Evolutionary conservation across 92 coral and sea anemone genomes (phyloP).

Genomic region (Zoanthus sociatus): DNA sequence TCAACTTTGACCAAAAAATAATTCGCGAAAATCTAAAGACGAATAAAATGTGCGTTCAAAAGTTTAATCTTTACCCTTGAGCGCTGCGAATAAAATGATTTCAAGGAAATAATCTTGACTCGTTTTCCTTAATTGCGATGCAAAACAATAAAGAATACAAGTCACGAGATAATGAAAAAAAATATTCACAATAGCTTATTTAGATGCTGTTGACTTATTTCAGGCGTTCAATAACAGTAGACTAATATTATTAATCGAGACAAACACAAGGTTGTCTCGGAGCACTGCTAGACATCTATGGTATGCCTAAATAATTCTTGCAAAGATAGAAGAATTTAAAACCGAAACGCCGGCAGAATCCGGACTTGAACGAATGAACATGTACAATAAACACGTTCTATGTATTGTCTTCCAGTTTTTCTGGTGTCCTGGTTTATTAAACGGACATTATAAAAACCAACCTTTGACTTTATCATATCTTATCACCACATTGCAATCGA

Average conservation of each 20-base stretch:
- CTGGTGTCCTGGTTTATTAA: background rate
- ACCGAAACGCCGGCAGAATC: background rate
- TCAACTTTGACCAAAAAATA: background rate
- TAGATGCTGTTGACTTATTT: background rate
- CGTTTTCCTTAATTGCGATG: no score
- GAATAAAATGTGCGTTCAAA: background rate
- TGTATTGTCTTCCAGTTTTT: background rate
- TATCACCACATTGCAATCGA: conserved; percentile 5
- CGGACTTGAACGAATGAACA: background rate
- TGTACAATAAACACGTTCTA: background rate
- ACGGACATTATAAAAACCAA: background rate
- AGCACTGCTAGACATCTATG: background rate
- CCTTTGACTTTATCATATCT: background rate
- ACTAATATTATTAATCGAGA: background rate
- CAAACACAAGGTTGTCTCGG: background rate
- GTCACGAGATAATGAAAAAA: background rate
- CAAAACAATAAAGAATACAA: background rate
- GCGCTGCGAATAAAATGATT: no score
- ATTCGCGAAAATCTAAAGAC: background rate
- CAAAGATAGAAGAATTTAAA: background rate
- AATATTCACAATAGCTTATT: background rate
- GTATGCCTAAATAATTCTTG: background rate
- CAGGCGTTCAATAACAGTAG: background rate
- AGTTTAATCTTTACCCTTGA: no score
- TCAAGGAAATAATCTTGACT: no score